A percentile compares a stretch with the other conserved stretches of the same genome.
Conservation (phyloP, 2,113 vertebrate genomes). For the Ophiodon elongatus region DNA sequence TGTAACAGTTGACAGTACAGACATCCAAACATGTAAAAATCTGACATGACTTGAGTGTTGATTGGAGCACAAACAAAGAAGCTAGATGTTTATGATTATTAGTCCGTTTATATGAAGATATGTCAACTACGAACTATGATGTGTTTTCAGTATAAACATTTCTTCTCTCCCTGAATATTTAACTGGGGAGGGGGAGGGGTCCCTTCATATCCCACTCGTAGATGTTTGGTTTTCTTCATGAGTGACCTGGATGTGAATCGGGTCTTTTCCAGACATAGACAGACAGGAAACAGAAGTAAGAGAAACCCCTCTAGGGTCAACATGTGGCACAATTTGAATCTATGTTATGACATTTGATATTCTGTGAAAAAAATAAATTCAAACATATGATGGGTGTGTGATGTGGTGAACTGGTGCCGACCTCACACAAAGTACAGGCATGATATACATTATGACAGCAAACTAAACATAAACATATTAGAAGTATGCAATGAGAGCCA, state of each 20-base stretch:
- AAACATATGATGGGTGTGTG: not conserved
- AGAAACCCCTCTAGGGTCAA: slow-evolving; percentile 6
- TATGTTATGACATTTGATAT: slow-evolving; percentile 10
- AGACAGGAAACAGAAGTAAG: slow-evolving; percentile 41
- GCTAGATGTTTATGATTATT: not conserved
- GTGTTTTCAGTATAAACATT: slow-evolving; percentile 11
- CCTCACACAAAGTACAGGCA: not conserved
- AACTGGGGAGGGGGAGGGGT: slow-evolving; percentile 26
- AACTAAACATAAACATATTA: slow-evolving; percentile 27
- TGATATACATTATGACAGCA: slow-evolving; percentile 9
- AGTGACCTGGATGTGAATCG: slow-evolving; percentile 2
- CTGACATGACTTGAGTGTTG: not conserved
- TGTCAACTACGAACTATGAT: slow-evolving; percentile 2
- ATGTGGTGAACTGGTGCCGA: slow-evolving; percentile 16
- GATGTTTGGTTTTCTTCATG: slow-evolving; percentile 58
- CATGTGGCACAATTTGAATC: slow-evolving; percentile 13
- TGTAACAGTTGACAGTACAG: not conserved
- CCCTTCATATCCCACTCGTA: slow-evolving; percentile 37
- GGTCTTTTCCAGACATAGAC: slow-evolving; percentile 22
- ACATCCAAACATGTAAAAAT: not conserved
- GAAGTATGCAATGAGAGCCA: slow-evolving; percentile 4
- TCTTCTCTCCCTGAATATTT: slow-evolving; percentile 18
- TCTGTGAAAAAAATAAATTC: not conserved
- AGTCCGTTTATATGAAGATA: slow-evolving; percentile 6
- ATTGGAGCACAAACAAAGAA: not conserved